Evolutionary conservation across 1,140 invertebrate genomes (phyloP).

Genomic region (Geopemphigus sp.): DNA sequence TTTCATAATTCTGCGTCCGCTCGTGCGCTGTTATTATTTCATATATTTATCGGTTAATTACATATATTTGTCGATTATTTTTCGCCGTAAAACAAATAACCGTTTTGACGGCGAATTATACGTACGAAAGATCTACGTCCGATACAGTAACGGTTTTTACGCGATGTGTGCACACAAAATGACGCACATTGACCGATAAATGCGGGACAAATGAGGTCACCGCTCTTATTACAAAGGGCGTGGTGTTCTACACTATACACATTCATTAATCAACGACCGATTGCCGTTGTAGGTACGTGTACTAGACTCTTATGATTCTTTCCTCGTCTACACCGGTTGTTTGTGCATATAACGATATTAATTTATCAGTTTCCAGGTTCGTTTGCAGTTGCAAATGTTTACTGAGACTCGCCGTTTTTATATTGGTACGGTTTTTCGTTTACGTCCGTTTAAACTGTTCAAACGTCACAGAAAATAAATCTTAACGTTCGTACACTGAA

Average conservation of each 20-base stretch:
- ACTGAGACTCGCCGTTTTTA: too few relatives aligned
- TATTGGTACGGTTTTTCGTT: too few relatives aligned
- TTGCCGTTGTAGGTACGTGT: too few relatives aligned
- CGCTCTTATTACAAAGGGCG: constrained; percentile 34
- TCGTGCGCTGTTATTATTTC: too few relatives aligned
- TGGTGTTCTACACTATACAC: not conserved
- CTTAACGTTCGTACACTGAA: too few relatives aligned
- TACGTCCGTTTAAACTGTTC: too few relatives aligned
- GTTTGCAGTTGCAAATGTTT: not conserved
- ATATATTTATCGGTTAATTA: too few relatives aligned
- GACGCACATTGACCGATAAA: constrained; percentile 5
- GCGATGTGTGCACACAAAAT: not conserved
- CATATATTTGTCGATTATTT: too few relatives aligned
- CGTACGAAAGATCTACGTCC: constrained; percentile 13
- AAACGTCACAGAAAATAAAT: too few relatives aligned
- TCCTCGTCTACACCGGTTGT: constrained; percentile 28
- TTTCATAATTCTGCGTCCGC: too few relatives aligned
- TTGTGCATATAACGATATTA: constrained; percentile 1
- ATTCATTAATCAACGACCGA: constrained; percentile 32
- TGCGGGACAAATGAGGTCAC: constrained; percentile 29
- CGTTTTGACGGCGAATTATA: not conserved
- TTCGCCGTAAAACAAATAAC: too few relatives aligned
- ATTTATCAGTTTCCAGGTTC: not conserved
- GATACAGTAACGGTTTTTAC: too few relatives aligned
- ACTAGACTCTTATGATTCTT: constrained; percentile 29